Evolutionary conservation across 1,140 invertebrate species (phyloP), one percentile per base, ranked within the genome.

Genomic region (Dendrolimus punctatus): DNA sequence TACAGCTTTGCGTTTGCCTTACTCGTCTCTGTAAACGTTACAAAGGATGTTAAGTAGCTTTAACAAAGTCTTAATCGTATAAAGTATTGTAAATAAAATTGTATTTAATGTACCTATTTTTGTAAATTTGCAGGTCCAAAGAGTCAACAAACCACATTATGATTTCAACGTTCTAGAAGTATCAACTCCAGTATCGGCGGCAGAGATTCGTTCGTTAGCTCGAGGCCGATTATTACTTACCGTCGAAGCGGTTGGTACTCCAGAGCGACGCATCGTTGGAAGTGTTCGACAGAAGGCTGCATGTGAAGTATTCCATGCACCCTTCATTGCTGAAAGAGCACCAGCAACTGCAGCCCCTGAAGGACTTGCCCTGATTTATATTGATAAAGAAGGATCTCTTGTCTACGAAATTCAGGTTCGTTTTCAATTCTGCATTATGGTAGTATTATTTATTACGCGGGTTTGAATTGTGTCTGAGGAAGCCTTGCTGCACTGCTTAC

Each of bases 281-380:
- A 80, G 83, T 8, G 90, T 95, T 5, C 87, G 91, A 5, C 92
- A 93, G 6, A 90, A 92, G 52, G 90, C 91, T 2, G 91, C 92
- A 6, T 96, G 95, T 69, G 95, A 96, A 76, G 88, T 96, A 44
- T 95, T 94, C 73, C 94, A 95, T 62, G 89, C 92, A 0, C 76
- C 92, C 0, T 70, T 95, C 6, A 85, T 89, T 46, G 57, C 90
- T 53, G 69, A 87, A 66, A 83, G 90, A 54, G 62, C 75, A 5
- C 68, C 89, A 10, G 78, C 81, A 23, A 55, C 71, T 0, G 78
- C 85, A n/a, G 68, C 73, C 4, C 71, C 81, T 7, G 89, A 91
- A 38, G 94, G 93, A 6, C 62, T 95, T n/a, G 93, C 93, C 2
- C 94, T 94, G 91, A 85, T 94, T 9, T 95, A 94, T 60, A 87